These are phyloP conservation scores for Lepidocolaptes lacrymiger DNA, from an alignment of 2,797 vertebrate species.

Conservation along the genomic window DNA sequence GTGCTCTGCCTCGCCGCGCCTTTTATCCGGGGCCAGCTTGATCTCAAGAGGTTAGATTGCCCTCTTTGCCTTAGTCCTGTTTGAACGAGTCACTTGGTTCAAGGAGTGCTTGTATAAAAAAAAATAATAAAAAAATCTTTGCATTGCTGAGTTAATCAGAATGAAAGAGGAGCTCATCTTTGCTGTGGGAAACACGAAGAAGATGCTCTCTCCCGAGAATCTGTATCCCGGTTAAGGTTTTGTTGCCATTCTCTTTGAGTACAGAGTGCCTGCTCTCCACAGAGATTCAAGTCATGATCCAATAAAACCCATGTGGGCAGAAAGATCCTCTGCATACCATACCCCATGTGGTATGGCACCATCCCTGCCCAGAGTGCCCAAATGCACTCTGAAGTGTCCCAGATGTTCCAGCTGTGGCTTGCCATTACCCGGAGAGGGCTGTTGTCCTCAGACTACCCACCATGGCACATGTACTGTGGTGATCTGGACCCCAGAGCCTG, in stretches of 20 bases:
- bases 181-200: not conserved
- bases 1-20: not conserved
- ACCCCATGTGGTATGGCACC: not conserved
- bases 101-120: not conserved
- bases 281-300: not conserved
- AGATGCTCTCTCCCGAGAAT: not conserved
- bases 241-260: not conserved
- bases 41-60: not conserved
- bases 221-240: not conserved
- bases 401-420: not conserved
- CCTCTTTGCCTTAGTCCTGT: not conserved
- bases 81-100: not conserved
- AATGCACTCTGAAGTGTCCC: not conserved
- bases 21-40: not conserved
- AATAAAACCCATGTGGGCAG: not conserved
- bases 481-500: not conserved
- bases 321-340: not conserved
- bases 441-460: not conserved
- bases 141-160: not conserved
- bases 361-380: not conserved
- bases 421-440: not conserved
- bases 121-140: not conserved
- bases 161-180: not conserved
- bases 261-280: not conserved
- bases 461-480: fast-evolving